Conservation (phyloP, 1,140 invertebrate species). For the Meloidogyne chitwoodi region DNA sequence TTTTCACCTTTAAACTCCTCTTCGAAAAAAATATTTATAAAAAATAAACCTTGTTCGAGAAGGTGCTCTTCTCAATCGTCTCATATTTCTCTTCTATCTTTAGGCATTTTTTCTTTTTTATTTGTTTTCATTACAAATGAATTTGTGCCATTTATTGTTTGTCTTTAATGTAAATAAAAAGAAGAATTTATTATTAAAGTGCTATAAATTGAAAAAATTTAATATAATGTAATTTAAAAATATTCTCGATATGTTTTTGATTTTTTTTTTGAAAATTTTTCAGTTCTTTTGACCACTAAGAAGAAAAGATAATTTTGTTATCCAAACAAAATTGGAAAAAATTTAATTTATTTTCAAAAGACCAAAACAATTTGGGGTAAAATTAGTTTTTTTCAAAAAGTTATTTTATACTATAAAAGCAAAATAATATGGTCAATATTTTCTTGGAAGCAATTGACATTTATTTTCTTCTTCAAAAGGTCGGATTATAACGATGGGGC, state of each 20-base stretch:
- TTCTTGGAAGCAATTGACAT: neutral
- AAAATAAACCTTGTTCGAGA: neutral
- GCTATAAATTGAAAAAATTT: neutral
- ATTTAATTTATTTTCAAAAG: too few relatives aligned
- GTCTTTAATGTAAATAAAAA: neutral
- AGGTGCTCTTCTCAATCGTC: neutral
- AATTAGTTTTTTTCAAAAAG: too few relatives aligned
- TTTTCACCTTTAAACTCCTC: too few relatives aligned
- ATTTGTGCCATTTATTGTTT: too few relatives aligned
- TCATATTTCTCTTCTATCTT: neutral
- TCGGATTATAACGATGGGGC: neutral
- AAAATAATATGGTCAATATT: neutral
- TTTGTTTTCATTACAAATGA: too few relatives aligned
- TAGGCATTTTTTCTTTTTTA: neutral
- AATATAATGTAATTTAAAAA: too few relatives aligned
- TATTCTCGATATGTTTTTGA: too few relatives aligned
- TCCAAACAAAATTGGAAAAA: too few relatives aligned
- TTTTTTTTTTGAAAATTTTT: too few relatives aligned
- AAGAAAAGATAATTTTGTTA: too few relatives aligned
- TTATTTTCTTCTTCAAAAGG: neutral
- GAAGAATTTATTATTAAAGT: slow-evolving; percentile 12
- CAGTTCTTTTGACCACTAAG: neutral
- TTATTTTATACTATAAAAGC: neutral
- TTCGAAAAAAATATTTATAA: too few relatives aligned
- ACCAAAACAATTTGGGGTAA: too few relatives aligned